These are phyloP conservation scores for Biston betularia DNA, from an alignment of 2,888 invertebrate genomes.

Conservation along the genomic window DNA sequence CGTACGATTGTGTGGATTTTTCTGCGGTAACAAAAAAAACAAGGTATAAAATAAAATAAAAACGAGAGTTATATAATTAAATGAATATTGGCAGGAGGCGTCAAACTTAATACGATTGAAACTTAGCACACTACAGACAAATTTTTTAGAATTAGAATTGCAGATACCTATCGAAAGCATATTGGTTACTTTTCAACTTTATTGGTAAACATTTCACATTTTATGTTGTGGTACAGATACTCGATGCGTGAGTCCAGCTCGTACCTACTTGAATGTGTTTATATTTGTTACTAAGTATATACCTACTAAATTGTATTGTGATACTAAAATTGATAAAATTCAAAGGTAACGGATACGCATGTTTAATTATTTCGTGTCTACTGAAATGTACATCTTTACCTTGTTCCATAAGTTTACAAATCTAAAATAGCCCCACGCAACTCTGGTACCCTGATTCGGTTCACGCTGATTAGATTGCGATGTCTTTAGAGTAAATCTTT, in stretches of 20 bases:
- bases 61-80: background rate
- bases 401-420: constrained; percentile 8
- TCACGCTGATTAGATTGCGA: constrained; percentile 34
- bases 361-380: background rate
- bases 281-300: too few species aligned
- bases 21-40: constrained; percentile 1
- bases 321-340: too few species aligned
- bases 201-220: too few species aligned
- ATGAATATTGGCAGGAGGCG: too few species aligned
- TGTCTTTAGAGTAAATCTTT: constrained; percentile 29
- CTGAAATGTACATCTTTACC: background rate
- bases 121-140: too few species aligned
- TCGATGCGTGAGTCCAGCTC: background rate
- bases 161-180: too few species aligned
- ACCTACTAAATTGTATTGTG: too few species aligned
- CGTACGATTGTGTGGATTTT: constrained; percentile 12
- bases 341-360: too few species aligned
- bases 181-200: too few species aligned
- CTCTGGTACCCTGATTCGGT: constrained; percentile 21
- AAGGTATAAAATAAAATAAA: background rate
- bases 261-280: too few species aligned
- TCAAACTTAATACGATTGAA: too few species aligned
- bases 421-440: constrained; percentile 12
- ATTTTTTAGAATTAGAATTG: too few species aligned
- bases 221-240: background rate